Base-by-base conservation (phyloP, 2,888 invertebrate genomes). In the Caenorhabditis sp. region DNA sequence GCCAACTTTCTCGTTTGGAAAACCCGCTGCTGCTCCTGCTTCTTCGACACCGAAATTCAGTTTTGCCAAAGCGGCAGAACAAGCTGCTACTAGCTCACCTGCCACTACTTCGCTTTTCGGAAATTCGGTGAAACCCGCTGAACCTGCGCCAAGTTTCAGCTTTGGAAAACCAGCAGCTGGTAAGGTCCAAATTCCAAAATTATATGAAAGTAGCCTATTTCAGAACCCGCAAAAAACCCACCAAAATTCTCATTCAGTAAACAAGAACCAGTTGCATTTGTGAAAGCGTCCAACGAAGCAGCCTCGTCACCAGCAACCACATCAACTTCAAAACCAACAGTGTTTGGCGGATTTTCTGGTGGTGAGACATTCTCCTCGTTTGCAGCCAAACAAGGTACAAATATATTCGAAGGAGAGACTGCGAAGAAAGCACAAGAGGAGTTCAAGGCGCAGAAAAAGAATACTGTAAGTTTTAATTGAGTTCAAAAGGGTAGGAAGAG, bases 361-460 rank as follows among this genome's bases (percentile, higher is more conserved):
- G 55, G 57, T 37, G 55, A 54, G 2, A 21, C 69, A 12, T 73
- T 73, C 26, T 61, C 70, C n/a, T 58, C 75, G 6, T 19, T 78
- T 12, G 69, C 63, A 17, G 64, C 62, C 27, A 62, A 60, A 21
- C 26, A n/a, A 1, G 27, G 36, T 19, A 37, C 53, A 0, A 61
- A 51, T 23, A 73, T 79, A 5, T 79, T 79, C 60, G 70, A 75
- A 23, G 37, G 58, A 0, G 69, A 66, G 0, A 69, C 72, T 49
- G 57, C 72, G 1, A 62, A 78, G 23, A 78, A 77, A 50, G 81
- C 79, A 1, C 69, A 78, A 57, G 71, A 76, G 31, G 70, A 76
- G 50, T 69, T 81, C 24, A 70, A 75, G 0, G 57, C 66, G 37
- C 77, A 73, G 49, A 70, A 71, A 50, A 78, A 79, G 68, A 65